Evolutionary conservation across 2,888 invertebrate genomes (phyloP), one percentile per base, ranked within the genome.

Genomic region (Drosophila demipolita): DNA sequence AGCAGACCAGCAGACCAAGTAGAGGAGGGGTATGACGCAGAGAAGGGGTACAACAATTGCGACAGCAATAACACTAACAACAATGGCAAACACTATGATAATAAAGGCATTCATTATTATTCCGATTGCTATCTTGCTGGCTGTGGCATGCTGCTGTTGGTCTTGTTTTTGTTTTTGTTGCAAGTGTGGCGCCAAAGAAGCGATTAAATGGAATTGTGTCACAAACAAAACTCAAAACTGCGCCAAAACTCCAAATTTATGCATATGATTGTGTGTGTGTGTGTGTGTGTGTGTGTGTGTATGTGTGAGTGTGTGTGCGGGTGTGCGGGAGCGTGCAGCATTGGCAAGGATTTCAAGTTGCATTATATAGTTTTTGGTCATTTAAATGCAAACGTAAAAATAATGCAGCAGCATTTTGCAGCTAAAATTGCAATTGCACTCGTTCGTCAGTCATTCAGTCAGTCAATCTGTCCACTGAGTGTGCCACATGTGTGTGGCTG

Each of bases 191-290:
- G 90, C 90, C 90, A 87, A 90, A 89, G 82, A 91, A 81, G 82
- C 90, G 87, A 91, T 91, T 90, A 90, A 91, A 90, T 90, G 89
- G 77, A 90, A 88, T 82, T 80, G 82, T 88, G 89, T 90, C 87
- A 86, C 88, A 87, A 87, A 88, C 81, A 78, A 89, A 83, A 76
- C 73, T 75, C 73, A 66, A 77, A 81, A 83, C 68, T 73, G 70
- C 71, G 65, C 48, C 62, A 64, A 63, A 61, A 61, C 54, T 52
- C 57, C 6, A 67, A 80, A 80, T 83, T 78, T 82, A 80, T 83
- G 78, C 80, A 82, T 80, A 72, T 71, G 6, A 20, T 3, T 36
- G 40, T 26, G 55, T 29, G 26, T 29, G 12, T 12, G 15, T 7
- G 1, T 38, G 29, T 26, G 38, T 29, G 38, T 29, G 36, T 1